phyloP scores from a whole-genome alignment of 1,140 invertebrate species.

The Spodoptera litura region DNA sequence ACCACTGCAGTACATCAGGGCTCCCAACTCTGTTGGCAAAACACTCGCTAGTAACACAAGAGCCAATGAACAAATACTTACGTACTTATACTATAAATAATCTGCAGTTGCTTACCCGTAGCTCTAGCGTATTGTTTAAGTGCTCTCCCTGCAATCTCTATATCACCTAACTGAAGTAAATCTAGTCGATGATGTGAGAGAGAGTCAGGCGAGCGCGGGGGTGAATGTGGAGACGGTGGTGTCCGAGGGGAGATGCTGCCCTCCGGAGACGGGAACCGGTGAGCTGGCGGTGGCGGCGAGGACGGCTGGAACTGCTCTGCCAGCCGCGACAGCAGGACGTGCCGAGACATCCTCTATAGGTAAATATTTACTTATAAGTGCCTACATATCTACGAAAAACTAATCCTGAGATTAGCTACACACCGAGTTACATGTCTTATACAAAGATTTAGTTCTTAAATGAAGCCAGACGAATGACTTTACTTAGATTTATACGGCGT shows the following conservation, averaged over 20 bases:
- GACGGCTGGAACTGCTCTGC: slow-evolving; percentile 79
- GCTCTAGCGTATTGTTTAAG: slow-evolving; percentile 81
- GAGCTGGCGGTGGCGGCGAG: slow-evolving; percentile 72
- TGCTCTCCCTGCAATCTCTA: slow-evolving; percentile 78
- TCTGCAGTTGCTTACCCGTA: slow-evolving; percentile 63
- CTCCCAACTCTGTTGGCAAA: slow-evolving; percentile 70
- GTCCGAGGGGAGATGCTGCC: slow-evolving; percentile 73
- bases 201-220: slow-evolving; percentile 73
- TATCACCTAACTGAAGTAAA: slow-evolving; percentile 74
- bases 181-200: slow-evolving; percentile 67
- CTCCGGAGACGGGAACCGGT: slow-evolving; percentile 77
- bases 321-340: slow-evolving; percentile 78
- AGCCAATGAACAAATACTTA: too few species aligned
- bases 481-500: too few species aligned
- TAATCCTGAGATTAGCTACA: too few species aligned
- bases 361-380: background rate
- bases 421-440: too few species aligned
- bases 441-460: too few species aligned
- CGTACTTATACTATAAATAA: too few species aligned
- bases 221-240: slow-evolving; percentile 67
- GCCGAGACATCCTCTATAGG: slow-evolving; percentile 74
- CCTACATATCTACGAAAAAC: too few species aligned
- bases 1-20: slow-evolving; percentile 81
- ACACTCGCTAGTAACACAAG: background rate
- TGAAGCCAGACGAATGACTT: too few species aligned